Evolutionary conservation across 2,797 vertebrate genomes (phyloP).

Genomic region (Macroramphosus scolopax): DNA sequence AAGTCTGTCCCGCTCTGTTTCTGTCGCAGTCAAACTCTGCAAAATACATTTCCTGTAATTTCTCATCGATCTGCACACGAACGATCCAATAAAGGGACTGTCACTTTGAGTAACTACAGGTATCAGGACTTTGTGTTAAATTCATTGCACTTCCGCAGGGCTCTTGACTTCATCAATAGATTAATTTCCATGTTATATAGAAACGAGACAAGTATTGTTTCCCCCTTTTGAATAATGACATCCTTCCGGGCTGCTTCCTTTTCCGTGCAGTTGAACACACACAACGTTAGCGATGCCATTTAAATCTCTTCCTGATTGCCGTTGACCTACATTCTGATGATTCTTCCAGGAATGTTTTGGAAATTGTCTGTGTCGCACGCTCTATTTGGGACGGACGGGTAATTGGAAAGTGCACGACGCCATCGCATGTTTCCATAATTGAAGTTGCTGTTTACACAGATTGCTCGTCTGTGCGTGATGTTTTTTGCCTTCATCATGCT

Average conservation of each 20-base stretch:
- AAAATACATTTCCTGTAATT: conserved; percentile 30
- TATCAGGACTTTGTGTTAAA: conserved; percentile 34
- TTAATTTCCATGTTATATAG: conserved; percentile 21
- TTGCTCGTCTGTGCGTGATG: conserved; percentile 8
- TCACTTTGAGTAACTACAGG: conserved; percentile 48
- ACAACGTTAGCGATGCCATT: conserved; percentile 7
- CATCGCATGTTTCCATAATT: conserved; percentile 11
- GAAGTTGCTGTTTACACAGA: neutral
- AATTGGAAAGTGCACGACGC: conserved; percentile 5
- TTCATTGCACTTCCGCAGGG: conserved; percentile 18
- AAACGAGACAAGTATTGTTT: conserved; percentile 17
- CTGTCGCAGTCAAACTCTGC: conserved; percentile 38
- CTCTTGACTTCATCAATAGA: conserved; percentile 9
- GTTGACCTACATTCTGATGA: conserved; percentile 40
- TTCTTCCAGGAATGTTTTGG: conserved; percentile 19
- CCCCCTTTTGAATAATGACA: conserved; percentile 22
- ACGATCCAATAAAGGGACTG: conserved; percentile 55
- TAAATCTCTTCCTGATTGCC: conserved; percentile 33
- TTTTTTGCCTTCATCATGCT: conserved; percentile 3
- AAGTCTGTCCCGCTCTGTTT: no score
- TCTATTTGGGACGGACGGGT: conserved; percentile 5
- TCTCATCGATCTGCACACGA: conserved; percentile 46
- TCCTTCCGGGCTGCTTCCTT: conserved; percentile 16
- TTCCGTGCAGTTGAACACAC: conserved; percentile 32
- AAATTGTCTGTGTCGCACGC: no score